Percentiles rank a stretch among this genome's conserved stretches.
These are phyloP conservation scores for Lineus longissimus DNA, from an alignment of 1,140 invertebrate species.

Conservation along the genomic window DNA sequence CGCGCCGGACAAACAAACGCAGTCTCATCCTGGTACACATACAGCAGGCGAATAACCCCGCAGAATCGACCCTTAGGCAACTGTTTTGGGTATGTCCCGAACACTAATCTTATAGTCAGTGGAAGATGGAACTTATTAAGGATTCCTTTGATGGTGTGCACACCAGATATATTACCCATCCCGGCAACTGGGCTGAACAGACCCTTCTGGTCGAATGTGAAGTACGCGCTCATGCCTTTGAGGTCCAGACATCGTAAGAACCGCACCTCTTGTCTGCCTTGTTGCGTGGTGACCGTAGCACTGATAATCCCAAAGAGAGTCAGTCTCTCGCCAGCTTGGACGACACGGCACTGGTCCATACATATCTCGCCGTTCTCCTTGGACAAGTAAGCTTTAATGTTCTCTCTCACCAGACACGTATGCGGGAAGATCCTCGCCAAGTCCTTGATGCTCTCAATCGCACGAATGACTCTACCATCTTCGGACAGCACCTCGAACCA, in stretches of 20 bases:
- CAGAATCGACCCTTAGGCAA: conserved; percentile 52
- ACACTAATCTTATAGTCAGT: conserved; percentile 82
- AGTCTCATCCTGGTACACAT: conserved; percentile 65
- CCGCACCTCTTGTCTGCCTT: conserved; percentile 46
- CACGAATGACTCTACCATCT: conserved; percentile 81
- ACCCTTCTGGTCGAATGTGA: conserved; percentile 80
- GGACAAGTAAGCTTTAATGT: conserved; percentile 69
- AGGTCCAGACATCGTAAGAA: conserved; percentile 82
- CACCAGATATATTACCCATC: conserved; percentile 87
- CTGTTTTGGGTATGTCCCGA: conserved; percentile 76
- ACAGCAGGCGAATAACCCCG: conserved; percentile 76
- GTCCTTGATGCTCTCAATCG: conserved; percentile 82
- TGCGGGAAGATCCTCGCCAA: conserved; percentile 73
- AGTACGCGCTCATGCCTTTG: conserved; percentile 75
- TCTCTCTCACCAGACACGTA: conserved; percentile 79
- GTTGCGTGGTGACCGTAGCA: conserved; percentile 42
- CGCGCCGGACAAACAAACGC: conserved; percentile 71
- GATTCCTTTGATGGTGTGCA: conserved; percentile 76
- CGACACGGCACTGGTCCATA: conserved; percentile 68
- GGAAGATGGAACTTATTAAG: conserved; percentile 79
- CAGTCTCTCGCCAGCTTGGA: conserved; percentile 76
- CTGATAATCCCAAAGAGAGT: conserved; percentile 67
- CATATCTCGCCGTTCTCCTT: conserved; percentile 58
- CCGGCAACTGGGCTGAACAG: conserved; percentile 85
- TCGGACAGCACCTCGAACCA: conserved; percentile 92